Evolutionary conservation across 2,113 vertebrate species (phyloP).

Genomic region (Crocuta crocuta): DNA sequence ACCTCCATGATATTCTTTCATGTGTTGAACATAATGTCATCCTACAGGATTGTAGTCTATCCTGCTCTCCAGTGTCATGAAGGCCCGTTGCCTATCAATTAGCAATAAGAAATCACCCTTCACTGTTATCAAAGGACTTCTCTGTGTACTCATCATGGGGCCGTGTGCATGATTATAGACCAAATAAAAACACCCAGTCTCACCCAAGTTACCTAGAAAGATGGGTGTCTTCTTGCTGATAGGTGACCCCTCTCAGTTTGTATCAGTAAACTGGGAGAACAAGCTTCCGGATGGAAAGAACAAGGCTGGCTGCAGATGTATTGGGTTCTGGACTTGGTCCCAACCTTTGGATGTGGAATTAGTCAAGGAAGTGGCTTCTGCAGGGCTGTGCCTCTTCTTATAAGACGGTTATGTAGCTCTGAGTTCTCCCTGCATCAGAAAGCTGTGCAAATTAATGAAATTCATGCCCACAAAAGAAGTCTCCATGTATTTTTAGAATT

Average conservation of each 20-base stretch:
- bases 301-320: background rate
- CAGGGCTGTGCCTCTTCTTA: background rate
- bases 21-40: background rate
- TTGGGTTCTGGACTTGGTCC: background rate
- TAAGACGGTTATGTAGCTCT: background rate
- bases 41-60: background rate
- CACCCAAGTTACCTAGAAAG: background rate
- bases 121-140: too few species aligned
- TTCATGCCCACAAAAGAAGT: slow-evolving; percentile 38
- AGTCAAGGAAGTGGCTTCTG: background rate
- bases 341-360: background rate
- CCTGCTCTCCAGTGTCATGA: fast-evolving
- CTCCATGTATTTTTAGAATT: slow-evolving; percentile 70
- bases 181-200: background rate
- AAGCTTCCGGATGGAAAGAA: background rate
- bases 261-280: background rate
- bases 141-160: background rate
- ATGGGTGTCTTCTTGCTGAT: background rate
- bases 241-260: background rate
- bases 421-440: background rate
- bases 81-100: background rate
- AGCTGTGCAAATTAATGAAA: slow-evolving; percentile 52
- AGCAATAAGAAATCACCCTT: background rate
- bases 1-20: background rate
- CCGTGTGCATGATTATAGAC: background rate